These are phyloP conservation scores for Jordanella pulchra DNA, from an alignment of 2,797 vertebrate genomes.

Conservation along the genomic window DNA sequence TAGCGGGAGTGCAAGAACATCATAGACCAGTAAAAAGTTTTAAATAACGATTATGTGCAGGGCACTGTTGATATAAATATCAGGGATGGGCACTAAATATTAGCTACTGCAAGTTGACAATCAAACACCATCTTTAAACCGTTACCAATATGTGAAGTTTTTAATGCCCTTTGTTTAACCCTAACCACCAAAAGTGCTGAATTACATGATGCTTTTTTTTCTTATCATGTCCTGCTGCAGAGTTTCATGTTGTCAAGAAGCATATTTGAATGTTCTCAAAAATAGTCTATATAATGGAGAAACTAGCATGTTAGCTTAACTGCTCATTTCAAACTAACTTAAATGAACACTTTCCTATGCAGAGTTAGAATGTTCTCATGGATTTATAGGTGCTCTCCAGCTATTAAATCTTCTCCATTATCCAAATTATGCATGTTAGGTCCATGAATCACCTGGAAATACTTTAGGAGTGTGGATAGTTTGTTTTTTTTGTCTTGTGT, in stretches of 20 bases:
- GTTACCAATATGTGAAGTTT: not conserved
- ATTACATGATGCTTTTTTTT: not conserved
- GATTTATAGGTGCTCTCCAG: not conserved
- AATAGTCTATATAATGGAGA: not conserved
- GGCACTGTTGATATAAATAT: conserved; percentile 5
- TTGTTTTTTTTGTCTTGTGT: not conserved
- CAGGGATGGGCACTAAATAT: too few species aligned
- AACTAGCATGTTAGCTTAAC: not conserved
- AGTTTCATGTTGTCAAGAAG: not conserved
- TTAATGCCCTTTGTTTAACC: not conserved
- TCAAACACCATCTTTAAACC: not conserved
- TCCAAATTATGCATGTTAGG: not conserved
- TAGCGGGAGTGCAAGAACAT: conserved; percentile 1
- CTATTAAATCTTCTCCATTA: not conserved
- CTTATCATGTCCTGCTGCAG: not conserved
- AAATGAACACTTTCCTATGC: not conserved
- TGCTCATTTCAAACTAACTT: not conserved
- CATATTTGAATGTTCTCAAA: not conserved
- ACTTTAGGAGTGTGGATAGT: not conserved
- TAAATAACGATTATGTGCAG: conserved; percentile 7
- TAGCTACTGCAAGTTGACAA: not conserved
- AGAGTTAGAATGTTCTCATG: not conserved
- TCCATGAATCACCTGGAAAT: not conserved
- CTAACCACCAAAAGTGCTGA: not conserved
- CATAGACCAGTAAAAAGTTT: conserved; percentile 6